Conservation (phyloP, 2,888 invertebrate species). For the Xiphydria camelus region DNA sequence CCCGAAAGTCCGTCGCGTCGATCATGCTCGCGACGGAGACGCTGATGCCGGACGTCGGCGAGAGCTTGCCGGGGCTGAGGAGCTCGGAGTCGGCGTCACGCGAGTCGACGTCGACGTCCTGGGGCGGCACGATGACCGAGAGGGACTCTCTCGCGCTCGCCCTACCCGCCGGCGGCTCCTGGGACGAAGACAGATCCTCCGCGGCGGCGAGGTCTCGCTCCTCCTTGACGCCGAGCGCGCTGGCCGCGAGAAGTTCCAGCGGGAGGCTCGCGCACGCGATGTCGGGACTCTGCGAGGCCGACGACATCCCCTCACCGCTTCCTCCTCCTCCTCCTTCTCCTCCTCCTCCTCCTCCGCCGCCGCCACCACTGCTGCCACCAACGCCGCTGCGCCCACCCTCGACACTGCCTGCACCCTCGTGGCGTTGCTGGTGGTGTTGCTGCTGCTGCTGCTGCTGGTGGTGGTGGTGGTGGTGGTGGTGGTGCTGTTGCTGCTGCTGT, state of each 20-base stretch:
- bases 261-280: conserved; percentile 57
- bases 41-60: conserved; percentile 68
- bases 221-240: conserved; percentile 58
- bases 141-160: conserved; percentile 56
- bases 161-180: conserved; percentile 39
- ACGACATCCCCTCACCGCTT: conserved; percentile 55
- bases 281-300: conserved; percentile 57
- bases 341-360: conserved; percentile 28
- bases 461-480: not conserved
- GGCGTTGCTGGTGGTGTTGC: conserved; percentile 43
- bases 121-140: conserved; percentile 60
- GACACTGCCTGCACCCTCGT: conserved; percentile 24
- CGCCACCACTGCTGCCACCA: conserved; percentile 26
- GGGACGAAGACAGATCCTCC: conserved; percentile 53
- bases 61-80: conserved; percentile 67
- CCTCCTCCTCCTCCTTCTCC: conserved; percentile 27
- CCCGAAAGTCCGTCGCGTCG: conserved; percentile 75
- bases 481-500: conserved; percentile 38
- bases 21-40: conserved; percentile 75
- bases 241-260: conserved; percentile 56
- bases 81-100: conserved; percentile 63
- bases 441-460: conserved; percentile 42
- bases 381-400: conserved; percentile 21
- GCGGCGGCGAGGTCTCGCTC: conserved; percentile 55
- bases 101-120: conserved; percentile 58